Conservation (phyloP, 2,113 vertebrate species). For the Thunnus thynnus region DNA sequence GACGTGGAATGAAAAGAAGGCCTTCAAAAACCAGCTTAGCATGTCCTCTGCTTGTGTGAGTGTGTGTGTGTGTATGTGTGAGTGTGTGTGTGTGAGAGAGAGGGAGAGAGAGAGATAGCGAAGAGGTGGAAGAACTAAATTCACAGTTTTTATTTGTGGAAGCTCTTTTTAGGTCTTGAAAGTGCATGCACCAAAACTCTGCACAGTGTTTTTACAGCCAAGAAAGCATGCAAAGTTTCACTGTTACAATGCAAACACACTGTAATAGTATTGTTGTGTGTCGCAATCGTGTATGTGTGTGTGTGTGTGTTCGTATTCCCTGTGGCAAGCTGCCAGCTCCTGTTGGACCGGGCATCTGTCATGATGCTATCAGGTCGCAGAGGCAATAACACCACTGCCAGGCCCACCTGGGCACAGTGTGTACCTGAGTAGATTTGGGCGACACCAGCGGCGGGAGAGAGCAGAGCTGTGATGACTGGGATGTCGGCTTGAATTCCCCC, state of each 20-base stretch:
- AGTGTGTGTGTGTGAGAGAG: constrained; percentile 5
- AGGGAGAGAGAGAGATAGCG: not conserved
- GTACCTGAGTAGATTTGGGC: constrained; percentile 64
- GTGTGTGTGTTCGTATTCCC: constrained; percentile 44
- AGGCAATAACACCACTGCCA: constrained; percentile 68
- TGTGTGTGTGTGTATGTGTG: not conserved
- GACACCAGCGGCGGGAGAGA: constrained; percentile 49
- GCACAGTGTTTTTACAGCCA: constrained; percentile 29
- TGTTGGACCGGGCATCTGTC: constrained; percentile 72
- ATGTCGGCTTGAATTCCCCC: constrained; percentile 64
- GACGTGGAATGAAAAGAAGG: constrained; percentile 49
- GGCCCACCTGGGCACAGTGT: constrained; percentile 61
- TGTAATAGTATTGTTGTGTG: not conserved
- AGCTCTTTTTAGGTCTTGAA: constrained; percentile 28
- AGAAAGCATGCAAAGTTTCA: constrained; percentile 6
- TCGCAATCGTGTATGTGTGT: not conserved
- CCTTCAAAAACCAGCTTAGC: constrained; percentile 58
- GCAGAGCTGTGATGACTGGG: constrained; percentile 37
- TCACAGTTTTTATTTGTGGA: constrained; percentile 48
- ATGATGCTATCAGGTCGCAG: constrained; percentile 58
- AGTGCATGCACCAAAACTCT: constrained; percentile 13
- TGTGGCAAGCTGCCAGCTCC: constrained; percentile 63
- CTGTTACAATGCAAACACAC: not conserved
- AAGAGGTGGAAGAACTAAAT: constrained; percentile 27
- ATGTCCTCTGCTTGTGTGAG: constrained; percentile 38